Evolutionary conservation across 1,140 invertebrate species (phyloP).

Genomic region (Drosophila pectinifera): DNA sequence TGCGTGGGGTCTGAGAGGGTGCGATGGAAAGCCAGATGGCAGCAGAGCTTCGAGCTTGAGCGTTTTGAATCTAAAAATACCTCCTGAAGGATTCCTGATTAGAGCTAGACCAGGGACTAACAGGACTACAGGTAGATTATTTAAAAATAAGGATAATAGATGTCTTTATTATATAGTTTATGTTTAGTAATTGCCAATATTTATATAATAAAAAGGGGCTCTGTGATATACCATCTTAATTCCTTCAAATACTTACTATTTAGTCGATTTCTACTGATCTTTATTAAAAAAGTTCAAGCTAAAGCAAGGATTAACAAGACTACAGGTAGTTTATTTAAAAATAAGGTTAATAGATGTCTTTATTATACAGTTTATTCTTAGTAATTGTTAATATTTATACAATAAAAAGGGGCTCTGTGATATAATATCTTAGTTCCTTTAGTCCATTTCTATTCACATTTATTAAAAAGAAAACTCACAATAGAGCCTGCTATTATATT

Average conservation of each 20-base stretch:
- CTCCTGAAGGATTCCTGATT: background rate
- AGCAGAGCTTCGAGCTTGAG: slow-evolving; percentile 4
- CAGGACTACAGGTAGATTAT: background rate
- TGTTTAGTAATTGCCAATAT: background rate
- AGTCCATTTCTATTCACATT: too few species aligned
- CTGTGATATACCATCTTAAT: too few species aligned
- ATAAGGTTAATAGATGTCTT: background rate
- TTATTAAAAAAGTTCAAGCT: too few species aligned
- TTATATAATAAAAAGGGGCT: background rate
- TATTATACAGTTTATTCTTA: too few species aligned
- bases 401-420: too few species aligned
- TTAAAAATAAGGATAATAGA: background rate
- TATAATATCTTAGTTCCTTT: too few species aligned
- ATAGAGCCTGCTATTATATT: background rate
- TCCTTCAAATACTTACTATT: too few species aligned
- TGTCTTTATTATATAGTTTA: background rate
- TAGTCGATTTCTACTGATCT: too few species aligned
- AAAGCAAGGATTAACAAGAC: too few species aligned
- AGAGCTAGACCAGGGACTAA: background rate
- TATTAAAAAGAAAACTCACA: too few species aligned
- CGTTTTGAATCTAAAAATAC: background rate
- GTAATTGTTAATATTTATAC: too few species aligned
- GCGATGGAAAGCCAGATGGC: slow-evolving; percentile 1
- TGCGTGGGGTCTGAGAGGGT: background rate
- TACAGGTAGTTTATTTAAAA: background rate